phyloP scores from a whole-genome alignment of 1,140 invertebrate genomes.

The Drosophila prosaltans region DNA sequence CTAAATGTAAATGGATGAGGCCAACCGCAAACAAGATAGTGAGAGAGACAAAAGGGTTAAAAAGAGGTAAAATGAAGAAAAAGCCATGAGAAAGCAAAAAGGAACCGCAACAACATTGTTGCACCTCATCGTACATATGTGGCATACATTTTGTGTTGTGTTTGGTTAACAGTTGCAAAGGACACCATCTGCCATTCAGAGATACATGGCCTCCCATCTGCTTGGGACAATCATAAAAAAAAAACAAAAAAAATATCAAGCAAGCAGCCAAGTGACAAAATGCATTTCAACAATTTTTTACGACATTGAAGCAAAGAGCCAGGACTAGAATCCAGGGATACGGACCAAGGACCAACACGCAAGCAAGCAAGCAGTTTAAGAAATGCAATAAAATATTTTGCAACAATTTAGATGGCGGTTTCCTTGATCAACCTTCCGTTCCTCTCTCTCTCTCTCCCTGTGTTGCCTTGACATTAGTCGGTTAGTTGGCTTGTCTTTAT shows the following conservation, averaged over 20 bases:
- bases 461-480: conserved; percentile 40
- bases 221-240: conserved; percentile 42
- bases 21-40: conserved; percentile 57
- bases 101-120: conserved; percentile 42
- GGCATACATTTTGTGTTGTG: conserved; percentile 32
- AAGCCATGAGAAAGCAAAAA: conserved; percentile 25
- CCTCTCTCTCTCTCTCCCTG: not conserved
- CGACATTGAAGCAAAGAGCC: conserved; percentile 20
- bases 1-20: conserved; percentile 13
- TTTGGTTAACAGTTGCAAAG: conserved; percentile 5
- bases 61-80: not conserved
- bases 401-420: conserved; percentile 60
- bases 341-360: not conserved
- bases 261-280: conserved; percentile 55
- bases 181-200: conserved; percentile 33
- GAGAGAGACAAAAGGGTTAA: conserved; percentile 22
- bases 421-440: conserved; percentile 4
- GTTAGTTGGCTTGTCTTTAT: conserved; percentile 52
- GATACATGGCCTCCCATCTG: not conserved
- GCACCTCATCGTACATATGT: conserved; percentile 22
- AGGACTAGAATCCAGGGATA: not conserved
- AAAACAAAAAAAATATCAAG: conserved; percentile 30
- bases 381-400: conserved; percentile 64
- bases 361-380: conserved; percentile 34
- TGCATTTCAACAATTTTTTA: conserved; percentile 62